Evolutionary conservation across 2,888 invertebrate species (phyloP).

Genomic region (Tenthredo distinguenda): DNA sequence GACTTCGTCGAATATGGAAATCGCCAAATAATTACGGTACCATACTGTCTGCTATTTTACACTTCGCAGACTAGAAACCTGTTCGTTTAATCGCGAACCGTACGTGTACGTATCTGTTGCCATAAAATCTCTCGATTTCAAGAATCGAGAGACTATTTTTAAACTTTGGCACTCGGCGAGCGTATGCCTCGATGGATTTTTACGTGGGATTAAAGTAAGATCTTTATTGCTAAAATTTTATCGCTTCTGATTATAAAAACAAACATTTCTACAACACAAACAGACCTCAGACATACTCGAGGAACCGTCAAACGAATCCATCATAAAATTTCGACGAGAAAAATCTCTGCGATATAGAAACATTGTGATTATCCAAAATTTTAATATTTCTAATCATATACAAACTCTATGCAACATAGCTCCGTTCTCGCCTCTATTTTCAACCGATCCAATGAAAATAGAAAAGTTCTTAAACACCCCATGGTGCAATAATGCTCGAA

Average conservation of each 20-base stretch:
- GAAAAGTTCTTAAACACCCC: neutral
- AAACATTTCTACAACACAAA: neutral
- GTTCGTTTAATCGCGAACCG: neutral
- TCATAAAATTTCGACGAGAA: no score
- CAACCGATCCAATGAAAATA: neutral
- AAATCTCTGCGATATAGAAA: no score
- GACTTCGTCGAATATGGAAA: neutral
- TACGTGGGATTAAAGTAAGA: conserved; percentile 31
- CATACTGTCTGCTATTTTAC: neutral
- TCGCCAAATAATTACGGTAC: neutral
- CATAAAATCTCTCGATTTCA: conserved; percentile 5
- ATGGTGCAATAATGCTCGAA: neutral
- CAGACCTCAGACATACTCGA: no score
- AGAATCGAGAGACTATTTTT: neutral
- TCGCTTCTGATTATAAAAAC: neutral
- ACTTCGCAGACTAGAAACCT: neutral
- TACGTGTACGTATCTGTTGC: neutral
- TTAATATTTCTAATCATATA: no score
- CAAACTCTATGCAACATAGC: no score
- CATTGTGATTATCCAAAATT: neutral
- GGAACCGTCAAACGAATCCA: no score
- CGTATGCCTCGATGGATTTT: neutral
- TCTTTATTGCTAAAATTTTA: conserved; percentile 14
- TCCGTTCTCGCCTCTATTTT: no score
- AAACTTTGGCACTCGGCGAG: neutral